These are phyloP conservation scores for Atrichornis clamosus DNA, from an alignment of 2,113 vertebrate species.

Conservation along the genomic window DNA sequence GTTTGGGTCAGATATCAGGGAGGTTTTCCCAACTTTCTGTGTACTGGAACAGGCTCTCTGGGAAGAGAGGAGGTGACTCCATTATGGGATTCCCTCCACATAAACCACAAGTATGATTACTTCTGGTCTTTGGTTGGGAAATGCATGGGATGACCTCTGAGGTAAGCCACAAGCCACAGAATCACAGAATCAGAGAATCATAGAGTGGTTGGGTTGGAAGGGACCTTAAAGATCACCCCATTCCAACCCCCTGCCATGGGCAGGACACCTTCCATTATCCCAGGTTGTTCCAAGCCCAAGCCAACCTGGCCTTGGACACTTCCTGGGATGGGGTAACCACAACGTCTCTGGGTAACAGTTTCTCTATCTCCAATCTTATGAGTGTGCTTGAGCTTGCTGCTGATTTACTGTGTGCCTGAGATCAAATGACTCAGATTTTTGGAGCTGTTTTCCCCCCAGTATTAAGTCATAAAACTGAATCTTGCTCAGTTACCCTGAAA, in stretches of 20 bases:
- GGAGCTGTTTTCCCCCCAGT: background rate
- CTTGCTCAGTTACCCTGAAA: background rate
- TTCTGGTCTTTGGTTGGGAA: background rate
- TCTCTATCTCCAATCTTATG: background rate
- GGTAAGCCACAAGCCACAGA: background rate
- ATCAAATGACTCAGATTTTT: background rate
- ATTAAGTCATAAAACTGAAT: background rate
- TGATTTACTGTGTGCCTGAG: background rate
- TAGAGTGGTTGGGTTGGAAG: background rate
- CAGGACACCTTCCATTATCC: background rate
- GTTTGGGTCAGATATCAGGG: background rate
- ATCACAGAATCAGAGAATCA: background rate
- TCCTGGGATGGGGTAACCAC: background rate
- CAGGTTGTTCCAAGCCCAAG: background rate
- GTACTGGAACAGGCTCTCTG: background rate
- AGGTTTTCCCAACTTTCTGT: background rate
- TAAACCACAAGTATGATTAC: background rate
- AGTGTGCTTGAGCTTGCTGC: background rate
- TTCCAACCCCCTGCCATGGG: background rate
- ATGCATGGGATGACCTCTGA: background rate
- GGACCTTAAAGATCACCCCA: background rate
- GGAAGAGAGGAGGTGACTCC: background rate
- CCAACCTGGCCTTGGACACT: background rate
- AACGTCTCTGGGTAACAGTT: background rate
- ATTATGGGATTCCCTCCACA: fast-evolving